phyloP scores from a whole-genome alignment of 2,888 invertebrate genomes.

The Luperina nickerlii region DNA sequence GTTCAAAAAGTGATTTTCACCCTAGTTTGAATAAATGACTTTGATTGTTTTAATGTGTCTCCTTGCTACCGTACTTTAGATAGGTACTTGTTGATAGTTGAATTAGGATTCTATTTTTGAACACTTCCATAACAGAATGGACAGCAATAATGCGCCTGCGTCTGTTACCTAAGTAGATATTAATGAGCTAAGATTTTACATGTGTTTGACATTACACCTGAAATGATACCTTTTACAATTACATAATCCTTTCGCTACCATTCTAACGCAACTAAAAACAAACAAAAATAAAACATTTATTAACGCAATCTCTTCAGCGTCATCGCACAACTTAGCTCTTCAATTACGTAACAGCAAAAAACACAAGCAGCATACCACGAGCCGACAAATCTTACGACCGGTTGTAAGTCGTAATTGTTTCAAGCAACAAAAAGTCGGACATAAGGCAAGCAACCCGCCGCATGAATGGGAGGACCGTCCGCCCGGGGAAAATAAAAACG shows the following conservation, averaged over 20 bases:
- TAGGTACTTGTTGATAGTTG: not conserved
- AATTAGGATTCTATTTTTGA: not conserved
- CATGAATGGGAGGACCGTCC: slow-evolving; percentile 82
- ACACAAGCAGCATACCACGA: slow-evolving; percentile 70
- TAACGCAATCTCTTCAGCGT: slow-evolving; percentile 66
- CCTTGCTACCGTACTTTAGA: not conserved
- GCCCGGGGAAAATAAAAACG: slow-evolving; percentile 88
- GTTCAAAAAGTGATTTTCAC: not conserved
- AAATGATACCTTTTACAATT: slow-evolving; percentile 17
- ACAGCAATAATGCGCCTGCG: no score
- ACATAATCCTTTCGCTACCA: slow-evolving; percentile 28
- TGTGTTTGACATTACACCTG: not conserved
- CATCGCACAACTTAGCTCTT: slow-evolving; percentile 58
- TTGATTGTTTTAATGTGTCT: not conserved
- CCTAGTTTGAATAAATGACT: not conserved
- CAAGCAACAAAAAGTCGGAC: slow-evolving; percentile 78
- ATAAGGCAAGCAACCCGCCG: slow-evolving; percentile 62
- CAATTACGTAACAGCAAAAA: slow-evolving; percentile 73
- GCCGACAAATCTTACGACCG: slow-evolving; percentile 71
- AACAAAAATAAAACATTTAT: slow-evolving; percentile 58
- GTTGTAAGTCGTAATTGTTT: slow-evolving; percentile 83
- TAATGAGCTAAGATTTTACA: not conserved
- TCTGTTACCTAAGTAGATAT: not conserved
- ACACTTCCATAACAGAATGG: not conserved
- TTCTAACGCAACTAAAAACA: slow-evolving; percentile 33